phyloP scores from a whole-genome alignment of 2,113 vertebrate genomes.

The Mixornis gularis region DNA sequence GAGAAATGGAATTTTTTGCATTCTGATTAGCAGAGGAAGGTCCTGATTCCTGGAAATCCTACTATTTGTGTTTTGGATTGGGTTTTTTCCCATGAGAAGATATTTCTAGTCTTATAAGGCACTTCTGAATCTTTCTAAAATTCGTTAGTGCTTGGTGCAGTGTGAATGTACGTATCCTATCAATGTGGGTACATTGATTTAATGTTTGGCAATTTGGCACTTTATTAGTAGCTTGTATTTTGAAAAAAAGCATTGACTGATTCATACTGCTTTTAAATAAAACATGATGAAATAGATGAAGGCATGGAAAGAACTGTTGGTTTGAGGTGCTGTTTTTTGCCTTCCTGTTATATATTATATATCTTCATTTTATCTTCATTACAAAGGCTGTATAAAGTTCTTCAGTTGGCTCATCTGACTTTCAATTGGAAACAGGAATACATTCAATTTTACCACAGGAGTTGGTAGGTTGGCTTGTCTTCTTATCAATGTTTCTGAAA shows the following conservation, averaged over 20 bases:
- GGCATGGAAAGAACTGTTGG: neutral
- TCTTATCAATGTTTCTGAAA: neutral
- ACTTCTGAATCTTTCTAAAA: neutral
- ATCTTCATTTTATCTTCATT: neutral
- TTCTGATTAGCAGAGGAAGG: neutral
- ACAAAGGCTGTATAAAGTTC: neutral
- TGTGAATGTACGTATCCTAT: neutral
- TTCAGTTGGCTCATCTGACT: neutral
- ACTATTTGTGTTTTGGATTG: neutral
- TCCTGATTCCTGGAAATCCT: neutral
- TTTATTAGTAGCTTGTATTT: neutral
- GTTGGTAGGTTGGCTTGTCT: neutral
- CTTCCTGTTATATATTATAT: neutral
- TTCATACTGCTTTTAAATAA: neutral
- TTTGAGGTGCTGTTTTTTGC: neutral
- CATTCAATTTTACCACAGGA: neutral
- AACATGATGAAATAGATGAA: neutral
- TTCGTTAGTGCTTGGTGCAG: neutral
- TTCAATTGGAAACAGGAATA: neutral
- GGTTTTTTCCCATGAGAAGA: neutral
- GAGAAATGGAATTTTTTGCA: neutral
- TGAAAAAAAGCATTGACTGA: neutral
- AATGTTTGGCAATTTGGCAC: neutral
- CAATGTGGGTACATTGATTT: neutral
- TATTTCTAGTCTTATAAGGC: neutral